phyloP scores from a whole-genome alignment of 2,797 vertebrate species.

The Gallinago solitaria region DNA sequence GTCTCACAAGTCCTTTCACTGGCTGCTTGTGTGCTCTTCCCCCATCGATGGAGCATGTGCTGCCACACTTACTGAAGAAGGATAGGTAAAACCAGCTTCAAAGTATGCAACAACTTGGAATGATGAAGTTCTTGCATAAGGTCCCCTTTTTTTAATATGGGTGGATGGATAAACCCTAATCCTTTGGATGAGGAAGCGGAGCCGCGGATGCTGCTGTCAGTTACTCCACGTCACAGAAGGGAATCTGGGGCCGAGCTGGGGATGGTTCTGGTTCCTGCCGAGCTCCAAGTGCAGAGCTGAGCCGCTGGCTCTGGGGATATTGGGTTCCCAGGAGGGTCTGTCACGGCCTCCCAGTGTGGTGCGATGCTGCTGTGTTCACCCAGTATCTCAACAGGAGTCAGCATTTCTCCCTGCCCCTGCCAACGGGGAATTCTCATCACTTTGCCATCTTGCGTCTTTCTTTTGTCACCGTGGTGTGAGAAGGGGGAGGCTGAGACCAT shows the following conservation, averaged over 20 bases:
- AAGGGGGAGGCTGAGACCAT: rapidly evolving
- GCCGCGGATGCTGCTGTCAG: background rate
- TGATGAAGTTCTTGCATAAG: background rate
- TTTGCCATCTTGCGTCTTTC: background rate
- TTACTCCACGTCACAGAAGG: background rate
- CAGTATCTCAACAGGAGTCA: background rate
- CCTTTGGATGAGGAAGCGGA: background rate
- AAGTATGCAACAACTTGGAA: background rate
- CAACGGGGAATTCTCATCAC: rapidly evolving
- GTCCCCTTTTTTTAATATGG: background rate
- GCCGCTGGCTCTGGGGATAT: background rate
- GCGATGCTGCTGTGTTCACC: rapidly evolving
- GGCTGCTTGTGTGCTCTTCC: background rate
- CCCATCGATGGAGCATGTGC: background rate
- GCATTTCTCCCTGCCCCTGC: background rate
- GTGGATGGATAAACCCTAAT: background rate
- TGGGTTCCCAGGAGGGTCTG: background rate
- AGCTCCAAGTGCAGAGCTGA: background rate
- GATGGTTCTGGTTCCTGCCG: background rate
- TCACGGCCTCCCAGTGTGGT: background rate
- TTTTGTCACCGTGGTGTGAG: background rate
- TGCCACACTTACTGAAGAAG: background rate
- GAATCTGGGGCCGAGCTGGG: background rate
- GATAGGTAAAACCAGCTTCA: background rate
- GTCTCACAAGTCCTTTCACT: background rate